Evolutionary conservation across 1,140 invertebrate genomes (phyloP), one percentile per base, ranked within the genome.

Genomic region (Drosophila carrolli): DNA sequence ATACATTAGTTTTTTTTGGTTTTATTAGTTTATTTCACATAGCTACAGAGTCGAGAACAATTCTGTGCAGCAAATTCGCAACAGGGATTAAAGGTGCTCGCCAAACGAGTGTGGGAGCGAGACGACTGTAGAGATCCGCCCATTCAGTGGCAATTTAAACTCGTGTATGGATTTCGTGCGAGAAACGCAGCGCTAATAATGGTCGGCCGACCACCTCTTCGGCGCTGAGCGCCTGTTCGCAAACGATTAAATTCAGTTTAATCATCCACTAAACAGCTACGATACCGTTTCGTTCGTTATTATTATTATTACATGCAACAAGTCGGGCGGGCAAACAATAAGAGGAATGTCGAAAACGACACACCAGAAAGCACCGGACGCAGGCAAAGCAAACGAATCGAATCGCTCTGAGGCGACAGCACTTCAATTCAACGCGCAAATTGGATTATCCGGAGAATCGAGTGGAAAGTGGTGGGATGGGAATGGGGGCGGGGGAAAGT

Each of bases 241-340:
- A 91, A 91, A 91, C 91, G 91, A 91, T 91, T 91, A 91, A 91
- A 91, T 91, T 91, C 91, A 91, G 91, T 91, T 91, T 91, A 91
- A 91, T 91, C 90, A 91, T 91, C 91, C 91, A 91, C 90, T 89
- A 91, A 91, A 84, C 82, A 85, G 82, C 77, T 90, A 86, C 82
- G 84, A 90, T 85, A 90, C 85, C 76, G 81, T 89, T 89, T 89
- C 85, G 84, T 89, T 90, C 84, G 84, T 89, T 89, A 89, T 89
- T 89, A 89, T 89, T 89, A 89, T 90, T 88, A 88, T 88, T 88
- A 88, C 79, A 89, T 79, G 75, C 83, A 86, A 79, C 83, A 88
- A 86, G 78, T 86, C 47, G 66, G 35, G 60, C 60, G 37, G 59
- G 14, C 63, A 58, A 58, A 62, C 60, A 76, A 60, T 60, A 73